Conservation (phyloP, 1,140 invertebrate species). For the Cylas formicarius region DNA sequence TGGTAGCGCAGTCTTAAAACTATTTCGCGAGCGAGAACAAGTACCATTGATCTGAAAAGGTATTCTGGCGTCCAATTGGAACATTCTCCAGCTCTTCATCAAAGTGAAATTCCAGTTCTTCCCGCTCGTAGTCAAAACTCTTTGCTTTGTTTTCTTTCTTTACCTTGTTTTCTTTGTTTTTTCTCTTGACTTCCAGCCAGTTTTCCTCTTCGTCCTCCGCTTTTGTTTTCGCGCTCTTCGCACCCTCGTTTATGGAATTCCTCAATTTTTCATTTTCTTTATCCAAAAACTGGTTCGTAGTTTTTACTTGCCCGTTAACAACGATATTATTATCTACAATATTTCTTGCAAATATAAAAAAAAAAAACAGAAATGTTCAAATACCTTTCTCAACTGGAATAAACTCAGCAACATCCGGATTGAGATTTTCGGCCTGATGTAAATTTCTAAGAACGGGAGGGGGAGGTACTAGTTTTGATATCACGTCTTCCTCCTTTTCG, state of each 20-base stretch:
- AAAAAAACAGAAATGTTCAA: conserved; percentile 1
- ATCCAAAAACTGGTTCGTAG: too few relatives aligned
- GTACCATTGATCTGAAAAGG: conserved; percentile 64
- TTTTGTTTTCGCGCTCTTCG: conserved; percentile 16
- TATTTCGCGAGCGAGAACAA: too few relatives aligned
- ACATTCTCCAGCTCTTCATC: conserved; percentile 85
- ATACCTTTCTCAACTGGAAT: conserved; percentile 48
- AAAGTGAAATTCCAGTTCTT: conserved; percentile 94
- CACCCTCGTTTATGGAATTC: conserved; percentile 3
- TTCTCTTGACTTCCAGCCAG: conserved; percentile 38
- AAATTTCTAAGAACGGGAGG: conserved; percentile 54
- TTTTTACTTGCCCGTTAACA: too few relatives aligned
- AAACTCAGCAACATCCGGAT: conserved; percentile 82
- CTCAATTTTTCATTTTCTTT: conserved; percentile 3
- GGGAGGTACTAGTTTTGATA: conserved; percentile 55
- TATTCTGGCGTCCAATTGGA: conserved; percentile 69
- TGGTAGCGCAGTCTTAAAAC: conserved; percentile 18
- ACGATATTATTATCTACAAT: too few relatives aligned
- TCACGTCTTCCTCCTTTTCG: conserved; percentile 45
- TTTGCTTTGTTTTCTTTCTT: conserved; percentile 39
- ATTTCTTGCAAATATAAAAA: not conserved
- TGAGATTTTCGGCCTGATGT: conserved; percentile 46
- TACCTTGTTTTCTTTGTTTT: conserved; percentile 41
- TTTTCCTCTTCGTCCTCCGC: conserved; percentile 27
- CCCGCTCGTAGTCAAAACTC: conserved; percentile 48